Base-by-base conservation (phyloP, 2,797 vertebrate species). In the Valencia hispanica region DNA sequence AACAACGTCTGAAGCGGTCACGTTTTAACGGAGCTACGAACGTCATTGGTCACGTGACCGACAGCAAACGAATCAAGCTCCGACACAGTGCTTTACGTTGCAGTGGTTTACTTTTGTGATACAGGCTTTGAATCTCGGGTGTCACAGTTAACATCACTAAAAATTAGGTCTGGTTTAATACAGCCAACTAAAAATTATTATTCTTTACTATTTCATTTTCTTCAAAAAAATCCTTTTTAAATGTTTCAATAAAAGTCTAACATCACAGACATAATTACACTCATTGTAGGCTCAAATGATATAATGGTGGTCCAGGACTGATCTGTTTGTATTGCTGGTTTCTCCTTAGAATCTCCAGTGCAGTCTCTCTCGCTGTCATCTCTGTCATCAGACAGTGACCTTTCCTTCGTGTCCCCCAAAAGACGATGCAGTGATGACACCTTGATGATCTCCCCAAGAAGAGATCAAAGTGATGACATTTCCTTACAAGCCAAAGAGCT, bases 361-460 rank as follows among this genome's bases (percentile, higher is more conserved):
- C 39, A 68, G 11, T 68, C 65, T n/a, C 22, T 68, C 22, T 68
- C 39, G n/a, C 9, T 68, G 11, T 68, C 65, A 68, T 68, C 65
- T 5, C 39, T 3, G 43, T 68, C 12, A 2, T 45, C 36, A 43
- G 39, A 43, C 39, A 68, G 11, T 27, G 5, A 45, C 11, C 10
- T 20, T 43, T 43, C 65, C 1, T n/a, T 68, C 25, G n/a, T 43
- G 22, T 43, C 39, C 39, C 65, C 65, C 43, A 68, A 68, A 43
- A 12, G 22, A 43, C 39, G 11, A 14, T 22, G 20, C 22, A 68
- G n/a, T 27, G 11, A 68, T 43, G 22, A 43, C 2, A 39, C 63
- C 9, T 12, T 41, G 32, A n/a, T 68, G 20, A 14, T 43, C 3
- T 43, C 39, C 25, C 39, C 65, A 43, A 45, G 25, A 68, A 68